Conservation (phyloP, 1,140 invertebrate genomes). For the Cheumatopsyche charites region DNA sequence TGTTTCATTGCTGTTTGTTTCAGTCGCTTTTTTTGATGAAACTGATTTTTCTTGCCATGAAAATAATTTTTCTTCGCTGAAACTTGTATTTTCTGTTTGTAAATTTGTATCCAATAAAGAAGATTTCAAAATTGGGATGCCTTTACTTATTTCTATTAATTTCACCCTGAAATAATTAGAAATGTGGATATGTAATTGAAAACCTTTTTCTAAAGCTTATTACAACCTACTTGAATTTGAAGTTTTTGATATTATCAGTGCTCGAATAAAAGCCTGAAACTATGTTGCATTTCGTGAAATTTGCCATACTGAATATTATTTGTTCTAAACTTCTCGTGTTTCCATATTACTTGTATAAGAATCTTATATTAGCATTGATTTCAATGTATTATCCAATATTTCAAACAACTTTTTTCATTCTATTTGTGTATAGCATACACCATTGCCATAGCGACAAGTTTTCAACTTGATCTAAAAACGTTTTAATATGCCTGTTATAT, state of each 20-base stretch:
- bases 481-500: no score
- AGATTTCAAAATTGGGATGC: slow-evolving; percentile 54
- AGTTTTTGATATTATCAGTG: slow-evolving; percentile 14
- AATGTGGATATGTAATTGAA: neutral
- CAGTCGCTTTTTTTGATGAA: slow-evolving; percentile 48
- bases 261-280: slow-evolving; percentile 24
- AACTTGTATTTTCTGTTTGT: slow-evolving; percentile 46
- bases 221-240: slow-evolving; percentile 24
- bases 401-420: no score
- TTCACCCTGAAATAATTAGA: slow-evolving; percentile 53
- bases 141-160: slow-evolving; percentile 52
- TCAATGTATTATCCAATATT: no score
- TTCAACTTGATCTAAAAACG: no score
- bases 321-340: no score
- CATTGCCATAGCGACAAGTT: no score
- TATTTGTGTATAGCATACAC: no score
- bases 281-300: slow-evolving; percentile 24
- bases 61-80: slow-evolving; percentile 52
- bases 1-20: slow-evolving; percentile 53
- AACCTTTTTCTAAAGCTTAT: neutral
- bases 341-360: no score
- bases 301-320: neutral
- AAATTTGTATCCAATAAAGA: slow-evolving; percentile 47
- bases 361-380: no score
- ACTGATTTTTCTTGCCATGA: slow-evolving; percentile 58